These are phyloP conservation scores for Marcusenius ussheri DNA, from an alignment of 2,113 vertebrate genomes.

Conservation along the genomic window DNA sequence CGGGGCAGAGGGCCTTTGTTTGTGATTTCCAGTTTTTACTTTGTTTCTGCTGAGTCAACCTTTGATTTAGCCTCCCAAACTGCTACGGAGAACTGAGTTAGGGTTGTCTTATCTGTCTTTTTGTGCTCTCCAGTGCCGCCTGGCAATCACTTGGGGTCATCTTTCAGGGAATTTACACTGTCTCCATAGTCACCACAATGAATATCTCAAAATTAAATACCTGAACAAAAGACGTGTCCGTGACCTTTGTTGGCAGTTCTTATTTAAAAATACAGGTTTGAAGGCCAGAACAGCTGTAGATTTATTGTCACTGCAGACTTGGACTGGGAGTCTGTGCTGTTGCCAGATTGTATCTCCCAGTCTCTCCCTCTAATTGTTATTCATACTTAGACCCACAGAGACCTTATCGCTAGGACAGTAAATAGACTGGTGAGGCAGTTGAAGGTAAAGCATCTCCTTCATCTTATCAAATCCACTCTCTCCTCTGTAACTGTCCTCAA, in stretches of 20 bases:
- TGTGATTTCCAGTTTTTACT: background rate
- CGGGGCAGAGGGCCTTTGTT: background rate
- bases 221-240: background rate
- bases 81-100: background rate
- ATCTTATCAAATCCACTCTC: background rate
- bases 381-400: background rate
- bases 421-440: background rate
- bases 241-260: background rate
- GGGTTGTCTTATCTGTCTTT: background rate
- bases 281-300: background rate
- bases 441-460: background rate
- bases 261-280: background rate
- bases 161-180: background rate
- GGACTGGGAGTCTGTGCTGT: background rate
- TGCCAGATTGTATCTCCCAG: background rate
- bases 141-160: background rate
- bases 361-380: background rate
- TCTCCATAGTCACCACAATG: background rate
- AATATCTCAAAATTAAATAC: background rate
- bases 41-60: conserved; percentile 1
- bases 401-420: background rate
- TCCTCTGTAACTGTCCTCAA: background rate
- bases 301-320: background rate
- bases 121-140: background rate
- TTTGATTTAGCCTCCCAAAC: background rate